These are phyloP conservation scores for Plagodis pulveraria DNA, from an alignment of 2,888 invertebrate species.

Conservation along the genomic window DNA sequence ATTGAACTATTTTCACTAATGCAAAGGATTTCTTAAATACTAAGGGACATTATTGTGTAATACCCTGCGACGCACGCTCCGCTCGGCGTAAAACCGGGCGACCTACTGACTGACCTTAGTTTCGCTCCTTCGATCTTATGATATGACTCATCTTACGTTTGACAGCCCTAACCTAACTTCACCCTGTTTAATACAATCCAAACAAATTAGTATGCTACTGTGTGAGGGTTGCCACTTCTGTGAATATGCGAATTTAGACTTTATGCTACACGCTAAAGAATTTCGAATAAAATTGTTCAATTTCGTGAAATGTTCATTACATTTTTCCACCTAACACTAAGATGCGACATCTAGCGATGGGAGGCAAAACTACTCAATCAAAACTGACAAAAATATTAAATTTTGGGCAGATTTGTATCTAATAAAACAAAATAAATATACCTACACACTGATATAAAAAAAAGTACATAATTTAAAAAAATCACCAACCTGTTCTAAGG, in stretches of 20 bases:
- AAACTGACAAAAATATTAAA: neutral
- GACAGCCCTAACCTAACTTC: conserved; percentile 50
- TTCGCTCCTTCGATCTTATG: conserved; percentile 56
- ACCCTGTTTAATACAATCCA: conserved; percentile 23
- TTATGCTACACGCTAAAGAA: conserved; percentile 18
- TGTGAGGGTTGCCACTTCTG: conserved; percentile 5
- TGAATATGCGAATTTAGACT: conserved; percentile 24
- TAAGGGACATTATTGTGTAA: conserved; percentile 51
- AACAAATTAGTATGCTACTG: neutral
- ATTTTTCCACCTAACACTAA: conserved; percentile 9
- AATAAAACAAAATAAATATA: too few species aligned
- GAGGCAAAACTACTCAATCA: conserved; percentile 16
- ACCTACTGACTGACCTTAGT: conserved; percentile 55
- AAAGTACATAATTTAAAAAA: too few species aligned
- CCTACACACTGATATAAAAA: too few species aligned
- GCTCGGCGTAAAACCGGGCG: conserved; percentile 49
- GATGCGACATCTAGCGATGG: conserved; percentile 45
- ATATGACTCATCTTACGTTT: conserved; percentile 56
- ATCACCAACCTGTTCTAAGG: too few species aligned
- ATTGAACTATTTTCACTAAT: conserved; percentile 43
- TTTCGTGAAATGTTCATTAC: conserved; percentile 13
- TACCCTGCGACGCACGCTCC: conserved; percentile 37
- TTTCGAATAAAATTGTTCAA: neutral
- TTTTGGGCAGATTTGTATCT: neutral
- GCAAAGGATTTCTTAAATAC: conserved; percentile 46